Base-by-base conservation (phyloP, 2,888 invertebrate genomes). In the Lasioglossum calceatum region DNA sequence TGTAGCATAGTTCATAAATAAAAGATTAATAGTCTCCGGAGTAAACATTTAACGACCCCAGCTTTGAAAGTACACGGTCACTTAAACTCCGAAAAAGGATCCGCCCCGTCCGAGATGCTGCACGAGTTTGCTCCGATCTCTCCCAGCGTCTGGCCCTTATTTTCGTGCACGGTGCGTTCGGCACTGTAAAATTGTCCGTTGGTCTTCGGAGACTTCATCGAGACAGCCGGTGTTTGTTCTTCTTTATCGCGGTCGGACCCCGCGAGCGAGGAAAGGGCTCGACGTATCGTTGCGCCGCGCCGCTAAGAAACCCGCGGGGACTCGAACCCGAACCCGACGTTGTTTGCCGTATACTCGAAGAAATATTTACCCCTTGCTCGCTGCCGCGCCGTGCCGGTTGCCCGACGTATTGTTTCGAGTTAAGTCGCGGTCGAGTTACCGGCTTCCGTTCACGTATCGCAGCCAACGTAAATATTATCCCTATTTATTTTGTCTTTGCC, bases 391-490 rank as follows among this genome's bases (percentile, higher is more conserved):
- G 71, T 67, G 54, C 36, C 50, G 50, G 23, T 39, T 50, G 14
- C 23, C 64, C 76, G 73, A 83, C 76, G 76, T 79, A 79, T 70
- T 79, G 84, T 79, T 72, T 81, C 77, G 39, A 80, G 61, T 79
- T 77, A 84, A 80, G 74, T 84, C 79, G 73, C 67, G 79, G 79
- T 61, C 80, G 84, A 70, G 44, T 70, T 32, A 27, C 42, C 64
- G n/a, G 61, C 47, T 75, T 74, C 27, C 32, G 77, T 77, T 75
- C 77, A 27, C 47, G 61, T 72, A 75, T 83, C 77, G 71, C 16
- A 42, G n/a, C 71, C 54, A 75, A 75, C 84, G 80, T 79, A 86
- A 86, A 86, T 84, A 86, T 81, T 84, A 74, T 77, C 74, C 77
- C 77, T 77, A 73, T 84, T 84, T 84, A 80, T 80, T 85, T 80